These are phyloP conservation scores for Burhinus bistriatus DNA, from an alignment of 2,113 vertebrate genomes.

Conservation along the genomic window DNA sequence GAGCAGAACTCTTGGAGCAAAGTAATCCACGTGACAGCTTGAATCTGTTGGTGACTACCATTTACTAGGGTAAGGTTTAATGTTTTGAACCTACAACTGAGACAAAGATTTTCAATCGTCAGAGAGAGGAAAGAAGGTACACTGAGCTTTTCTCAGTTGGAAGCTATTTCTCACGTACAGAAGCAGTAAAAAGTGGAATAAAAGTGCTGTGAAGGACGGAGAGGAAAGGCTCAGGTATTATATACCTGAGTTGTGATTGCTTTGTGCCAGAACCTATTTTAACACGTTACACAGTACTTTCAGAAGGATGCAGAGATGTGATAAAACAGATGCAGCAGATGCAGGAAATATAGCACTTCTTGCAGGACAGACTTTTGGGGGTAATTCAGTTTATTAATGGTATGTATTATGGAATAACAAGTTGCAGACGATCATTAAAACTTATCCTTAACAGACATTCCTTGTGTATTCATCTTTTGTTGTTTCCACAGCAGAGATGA, in stretches of 20 bases:
- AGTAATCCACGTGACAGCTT: neutral
- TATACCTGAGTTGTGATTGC: neutral
- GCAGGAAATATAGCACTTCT: slow-evolving; percentile 55
- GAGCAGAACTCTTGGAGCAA: neutral
- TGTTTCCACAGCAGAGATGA: slow-evolving; percentile 43
- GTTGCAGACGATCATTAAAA: slow-evolving; percentile 70
- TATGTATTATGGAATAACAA: slow-evolving; percentile 65
- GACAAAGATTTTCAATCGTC: neutral
- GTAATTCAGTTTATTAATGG: slow-evolving; percentile 68
- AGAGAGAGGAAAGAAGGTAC: neutral
- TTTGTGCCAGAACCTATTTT: neutral
- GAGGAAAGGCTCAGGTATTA: neutral
- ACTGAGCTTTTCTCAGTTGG: neutral
- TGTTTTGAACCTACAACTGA: neutral
- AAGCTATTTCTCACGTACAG: neutral
- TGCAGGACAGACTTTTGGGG: slow-evolving; percentile 48
- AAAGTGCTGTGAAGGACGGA: neutral
- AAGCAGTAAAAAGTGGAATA: slow-evolving; percentile 3
- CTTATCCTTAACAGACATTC: slow-evolving; percentile 64
- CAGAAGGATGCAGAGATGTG: slow-evolving; percentile 31
- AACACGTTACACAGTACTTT: neutral
- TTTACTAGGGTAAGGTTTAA: neutral
- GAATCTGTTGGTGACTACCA: neutral
- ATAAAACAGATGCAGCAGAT: slow-evolving; percentile 66
- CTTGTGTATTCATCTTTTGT: slow-evolving; percentile 53